Evolutionary conservation across 2,797 vertebrate species (phyloP), one percentile per base, ranked within the genome.

Genomic region (Tachyglossus aculeatus): DNA sequence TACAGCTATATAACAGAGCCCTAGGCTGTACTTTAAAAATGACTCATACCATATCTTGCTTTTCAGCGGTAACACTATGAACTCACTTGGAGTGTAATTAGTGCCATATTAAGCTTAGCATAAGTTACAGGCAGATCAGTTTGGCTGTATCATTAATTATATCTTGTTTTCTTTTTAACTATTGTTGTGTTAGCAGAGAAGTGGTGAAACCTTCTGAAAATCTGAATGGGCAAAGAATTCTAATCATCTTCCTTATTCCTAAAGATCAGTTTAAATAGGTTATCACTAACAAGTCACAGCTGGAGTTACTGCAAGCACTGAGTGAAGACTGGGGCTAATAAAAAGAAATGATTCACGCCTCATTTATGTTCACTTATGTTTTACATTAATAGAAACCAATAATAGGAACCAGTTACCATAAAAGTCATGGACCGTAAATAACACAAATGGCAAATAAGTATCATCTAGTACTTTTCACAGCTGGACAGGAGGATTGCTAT

Each of bases 331-430:
- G 89, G 89, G 93, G 89, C 93, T 95, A 95, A 96, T 95, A 95
- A 96, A 97, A 95, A 93, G 89, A 95, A 94, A 96, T 93, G 91
- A 95, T 95, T 94, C 94, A 95, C 80, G 93, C 91, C 94, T 96
- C 94, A 96, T 96, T 96, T 96, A 92, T 95, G 93, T 94, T 96
- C 95, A 95, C 94, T 96, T 96, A 95, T 96, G 95, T 96, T 96
- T 95, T 94, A 97, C 95, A 97, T 96, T 95, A 94, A 93, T 94
- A 96, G 93, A 97, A 96, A 95, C 93, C 94, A 95, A 96, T 95
- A 96, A 96, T 95, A 95, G 93, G 92, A 95, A 94, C 90, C 92
- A 92, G 95, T 95, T 95, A 93, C 94, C 91, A 95, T 96, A 96
- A 97, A 96, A 94, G 93, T 95, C 93, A 94, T 89, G 88, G 94